Conservation (phyloP, 2,888 invertebrate genomes). For the Sussaba pulchella region DNA sequence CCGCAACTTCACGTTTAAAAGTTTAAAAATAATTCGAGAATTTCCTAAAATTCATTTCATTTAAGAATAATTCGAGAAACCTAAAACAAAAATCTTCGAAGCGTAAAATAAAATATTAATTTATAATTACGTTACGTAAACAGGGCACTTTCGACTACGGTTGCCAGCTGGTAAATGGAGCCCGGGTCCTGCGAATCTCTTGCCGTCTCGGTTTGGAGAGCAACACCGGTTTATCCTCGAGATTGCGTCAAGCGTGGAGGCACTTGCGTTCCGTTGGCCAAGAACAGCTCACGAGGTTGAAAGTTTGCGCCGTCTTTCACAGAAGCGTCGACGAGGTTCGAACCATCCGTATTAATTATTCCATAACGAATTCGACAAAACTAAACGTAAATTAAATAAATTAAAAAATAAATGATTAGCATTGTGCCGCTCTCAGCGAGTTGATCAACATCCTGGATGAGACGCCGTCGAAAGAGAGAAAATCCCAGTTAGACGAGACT, state of each 20-base stretch:
- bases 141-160: constrained; percentile 94
- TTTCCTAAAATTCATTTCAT: too few species aligned
- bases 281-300: constrained; percentile 91
- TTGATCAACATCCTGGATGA: constrained; percentile 86
- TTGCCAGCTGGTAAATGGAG: constrained; percentile 91
- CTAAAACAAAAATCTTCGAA: too few species aligned
- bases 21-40: too few species aligned
- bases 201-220: constrained; percentile 88
- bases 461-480: constrained; percentile 66
- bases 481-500: constrained; percentile 40
- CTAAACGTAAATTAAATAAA: neutral
- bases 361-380: constrained; percentile 3
- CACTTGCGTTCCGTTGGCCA: constrained; percentile 89
- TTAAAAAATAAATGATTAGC: constrained; percentile 80
- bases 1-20: too few species aligned
- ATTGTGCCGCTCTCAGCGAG: constrained; percentile 87
- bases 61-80: too few species aligned
- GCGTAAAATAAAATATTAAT: neutral
- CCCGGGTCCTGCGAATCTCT: constrained; percentile 89
- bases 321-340: constrained; percentile 86
- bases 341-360: too few species aligned
- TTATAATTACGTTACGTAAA: constrained; percentile 11
- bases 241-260: constrained; percentile 89
- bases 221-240: constrained; percentile 86
- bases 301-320: constrained; percentile 91